Evolutionary conservation across 2,113 vertebrate genomes (phyloP), one percentile per base, ranked within the genome.

Genomic region (Rhynchomys soricoides): DNA sequence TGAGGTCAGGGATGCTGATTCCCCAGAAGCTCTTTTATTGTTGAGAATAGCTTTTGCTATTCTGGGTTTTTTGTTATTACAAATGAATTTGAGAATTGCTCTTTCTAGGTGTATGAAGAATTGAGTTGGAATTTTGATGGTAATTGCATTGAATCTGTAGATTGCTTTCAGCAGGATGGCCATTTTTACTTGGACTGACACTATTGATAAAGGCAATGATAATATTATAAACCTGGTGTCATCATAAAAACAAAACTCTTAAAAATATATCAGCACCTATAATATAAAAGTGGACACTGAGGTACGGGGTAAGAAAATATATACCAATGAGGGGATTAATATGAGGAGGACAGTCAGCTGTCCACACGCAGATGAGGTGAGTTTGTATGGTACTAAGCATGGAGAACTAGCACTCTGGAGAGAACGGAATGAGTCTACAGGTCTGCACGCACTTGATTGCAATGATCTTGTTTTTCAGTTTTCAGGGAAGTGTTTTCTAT

Each of bases 401-500:
- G 45, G n/a, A 87, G 91, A 87, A 50, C 11, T 4, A n/a, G 48
- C 37, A 48, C 3, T 78, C 8, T 86, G 55, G 29, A 93, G 31
- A 78, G 34, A n/a, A 74, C 7, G 78, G 55, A 16, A 45, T 43
- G 57, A 90, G 68, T 59, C 45, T 74, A 37, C 34, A 75, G 57
- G 22, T 93, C 62, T 90, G 59, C 71, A 34, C 59, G 48, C 7
- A 40, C 29, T 59, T 82, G 43, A 17, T 55, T 81, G 82, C 94
- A 93, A 77, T 59, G 43, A 45, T 50, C 52, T 85, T 17, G 21
- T 34, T 79, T 89, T 91, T 94, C n/a, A 71, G 78, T 86, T 91
- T 96, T 95, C 83, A 95, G 70, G 59, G 95, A 89, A 97, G 62
- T 89, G n/a, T 91, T 75, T 94, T 95, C 66, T 43, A 1, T 96